Evolutionary conservation across 1,140 invertebrate genomes (phyloP).

Genomic region (Hermatobates lingyangjiaoensis): DNA sequence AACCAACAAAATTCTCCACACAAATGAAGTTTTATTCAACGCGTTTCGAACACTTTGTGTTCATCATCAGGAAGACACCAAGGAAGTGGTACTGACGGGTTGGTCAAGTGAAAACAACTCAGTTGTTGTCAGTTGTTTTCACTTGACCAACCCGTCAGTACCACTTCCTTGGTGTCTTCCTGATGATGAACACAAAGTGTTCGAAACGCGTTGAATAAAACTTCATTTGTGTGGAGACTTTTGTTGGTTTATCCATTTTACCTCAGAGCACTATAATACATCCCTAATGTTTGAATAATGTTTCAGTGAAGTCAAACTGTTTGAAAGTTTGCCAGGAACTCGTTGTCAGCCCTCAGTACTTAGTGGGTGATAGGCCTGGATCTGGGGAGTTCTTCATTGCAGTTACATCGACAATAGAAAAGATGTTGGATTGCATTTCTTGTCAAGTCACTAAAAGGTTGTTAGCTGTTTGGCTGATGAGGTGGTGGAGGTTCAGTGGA

Average conservation of each 20-base stretch:
- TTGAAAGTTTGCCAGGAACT: constrained; percentile 6
- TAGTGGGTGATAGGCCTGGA: constrained; percentile 2
- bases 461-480: constrained; percentile 6
- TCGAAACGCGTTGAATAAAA: no score
- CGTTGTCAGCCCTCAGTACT: constrained; percentile 5
- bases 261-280: background rate
- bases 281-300: background rate
- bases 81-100: no score
- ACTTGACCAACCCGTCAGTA: no score
- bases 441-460: background rate
- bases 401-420: constrained; percentile 3
- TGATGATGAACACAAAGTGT: no score
- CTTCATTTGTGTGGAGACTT: background rate
- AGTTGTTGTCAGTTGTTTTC: no score
- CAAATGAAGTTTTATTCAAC: no score
- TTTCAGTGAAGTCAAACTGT: constrained; percentile 3
- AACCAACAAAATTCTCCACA: no score
- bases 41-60: no score
- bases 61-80: no score
- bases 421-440: background rate
- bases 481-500: constrained; percentile 5
- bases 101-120: no score
- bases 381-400: constrained; percentile 3
- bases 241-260: background rate
- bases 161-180: no score